phyloP scores from a whole-genome alignment of 2,797 vertebrate genomes.

The Sebastes miniatus region DNA sequence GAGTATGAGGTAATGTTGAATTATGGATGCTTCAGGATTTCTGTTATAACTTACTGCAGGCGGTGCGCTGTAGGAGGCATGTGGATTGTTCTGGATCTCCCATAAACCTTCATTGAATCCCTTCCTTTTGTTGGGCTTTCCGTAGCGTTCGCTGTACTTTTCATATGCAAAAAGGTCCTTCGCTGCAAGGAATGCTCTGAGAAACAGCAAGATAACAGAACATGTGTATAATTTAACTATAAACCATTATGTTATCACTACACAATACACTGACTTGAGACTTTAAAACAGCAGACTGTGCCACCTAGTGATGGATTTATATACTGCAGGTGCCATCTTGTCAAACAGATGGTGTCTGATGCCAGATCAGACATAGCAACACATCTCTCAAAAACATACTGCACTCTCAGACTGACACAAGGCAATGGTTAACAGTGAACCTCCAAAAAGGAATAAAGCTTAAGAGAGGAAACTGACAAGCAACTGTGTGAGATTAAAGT shows the following conservation, averaged over 20 bases:
- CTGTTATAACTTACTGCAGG: conserved; percentile 86
- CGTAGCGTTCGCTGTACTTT: conserved; percentile 94
- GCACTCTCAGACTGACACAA: neutral
- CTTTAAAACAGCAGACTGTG: conserved; percentile 14
- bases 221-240: neutral
- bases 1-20: neutral
- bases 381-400: conserved; percentile 35
- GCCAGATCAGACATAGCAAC: conserved; percentile 34
- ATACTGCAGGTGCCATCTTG: conserved; percentile 51
- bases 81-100: conserved; percentile 99
- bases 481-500: neutral
- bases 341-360: conserved; percentile 44
- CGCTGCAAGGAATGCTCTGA: conserved; percentile 93
- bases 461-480: neutral
- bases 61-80: conserved; percentile 92
- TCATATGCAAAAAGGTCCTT: conserved; percentile 98
- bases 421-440: neutral
- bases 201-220: conserved; percentile 5
- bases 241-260: neutral
- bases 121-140: conserved; percentile 98
- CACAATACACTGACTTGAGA: neutral
- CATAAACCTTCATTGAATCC: conserved; percentile 99
- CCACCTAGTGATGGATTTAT: conserved; percentile 60
- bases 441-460: neutral
- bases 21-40: neutral